Percentiles rank a stretch among this genome's conserved stretches.
phyloP scores from a whole-genome alignment of 2,797 vertebrate genomes.

The Premnoplex brunnescens region DNA sequence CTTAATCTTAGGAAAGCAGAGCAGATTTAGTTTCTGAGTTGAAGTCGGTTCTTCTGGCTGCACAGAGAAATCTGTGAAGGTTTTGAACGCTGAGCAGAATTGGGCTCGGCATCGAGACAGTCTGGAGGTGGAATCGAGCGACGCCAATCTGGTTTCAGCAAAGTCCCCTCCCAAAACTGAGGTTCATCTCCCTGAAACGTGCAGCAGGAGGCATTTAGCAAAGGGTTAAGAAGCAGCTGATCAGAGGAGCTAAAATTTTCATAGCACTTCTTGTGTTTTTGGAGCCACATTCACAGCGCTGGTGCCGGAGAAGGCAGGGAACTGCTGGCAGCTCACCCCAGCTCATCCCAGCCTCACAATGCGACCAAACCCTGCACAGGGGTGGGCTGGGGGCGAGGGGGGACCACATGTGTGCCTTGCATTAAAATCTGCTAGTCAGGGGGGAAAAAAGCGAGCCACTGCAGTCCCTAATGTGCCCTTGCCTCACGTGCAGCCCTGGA shows the following conservation, averaged over 20 bases:
- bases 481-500: not conserved
- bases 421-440: not conserved
- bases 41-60: not conserved
- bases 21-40: not conserved
- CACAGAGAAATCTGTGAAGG: not conserved
- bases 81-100: not conserved
- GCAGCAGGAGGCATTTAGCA: not conserved
- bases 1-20: not conserved
- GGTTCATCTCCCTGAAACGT: not conserved
- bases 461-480: not conserved
- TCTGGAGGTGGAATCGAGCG: not conserved
- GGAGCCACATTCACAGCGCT: not conserved
- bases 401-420: accelerated
- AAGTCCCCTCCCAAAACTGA: accelerated
- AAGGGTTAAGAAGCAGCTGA: not conserved
- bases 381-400: not conserved
- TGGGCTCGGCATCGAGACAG: not conserved
- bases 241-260: not conserved
- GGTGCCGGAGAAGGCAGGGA: not conserved
- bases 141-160: not conserved
- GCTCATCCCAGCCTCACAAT: not conserved
- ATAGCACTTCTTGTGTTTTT: not conserved
- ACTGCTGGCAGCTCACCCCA: not conserved
- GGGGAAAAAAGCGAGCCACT: not conserved
- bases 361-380: not conserved